phyloP scores from a whole-genome alignment of 2,113 vertebrate genomes.

The Carassius auratus region DNA sequence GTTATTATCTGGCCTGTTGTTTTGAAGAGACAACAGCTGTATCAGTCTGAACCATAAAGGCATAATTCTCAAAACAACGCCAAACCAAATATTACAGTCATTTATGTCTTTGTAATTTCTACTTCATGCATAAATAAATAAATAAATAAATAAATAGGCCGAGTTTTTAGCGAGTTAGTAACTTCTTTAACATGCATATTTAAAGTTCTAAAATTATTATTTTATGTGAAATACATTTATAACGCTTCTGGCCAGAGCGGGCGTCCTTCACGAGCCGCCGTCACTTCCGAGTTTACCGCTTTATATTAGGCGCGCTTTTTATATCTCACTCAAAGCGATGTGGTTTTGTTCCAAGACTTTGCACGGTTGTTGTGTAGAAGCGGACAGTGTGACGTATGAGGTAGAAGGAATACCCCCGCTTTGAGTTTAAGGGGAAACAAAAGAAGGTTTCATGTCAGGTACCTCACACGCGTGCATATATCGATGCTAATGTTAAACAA shows the following conservation, averaged over 20 bases:
- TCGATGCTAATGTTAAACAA: neutral
- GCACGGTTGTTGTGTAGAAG: neutral
- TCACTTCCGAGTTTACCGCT: too few relatives aligned
- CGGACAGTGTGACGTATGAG: neutral
- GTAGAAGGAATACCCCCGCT: too few relatives aligned
- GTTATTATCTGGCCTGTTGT: slow-evolving; percentile 32
- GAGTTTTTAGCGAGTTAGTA: neutral
- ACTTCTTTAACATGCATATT: neutral
- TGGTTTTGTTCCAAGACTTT: neutral
- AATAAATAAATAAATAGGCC: too few relatives aligned
- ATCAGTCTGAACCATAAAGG: slow-evolving; percentile 37
- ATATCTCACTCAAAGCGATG: neutral
- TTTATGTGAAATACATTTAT: neutral
- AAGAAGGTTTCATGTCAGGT: neutral
- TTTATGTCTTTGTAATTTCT: slow-evolving; percentile 1
- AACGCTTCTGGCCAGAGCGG: too few relatives aligned
- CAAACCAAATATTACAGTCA: slow-evolving; percentile 30
- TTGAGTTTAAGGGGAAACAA: neutral
- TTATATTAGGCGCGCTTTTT: neutral
- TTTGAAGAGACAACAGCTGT: slow-evolving; percentile 35
- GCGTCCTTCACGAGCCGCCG: too few relatives aligned
- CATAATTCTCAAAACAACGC: slow-evolving; percentile 2
- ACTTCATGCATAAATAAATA: neutral
- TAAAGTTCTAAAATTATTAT: neutral
- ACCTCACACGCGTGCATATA: neutral